Conservation (phyloP, 2,113 vertebrate species). For the Dromas ardeola region DNA sequence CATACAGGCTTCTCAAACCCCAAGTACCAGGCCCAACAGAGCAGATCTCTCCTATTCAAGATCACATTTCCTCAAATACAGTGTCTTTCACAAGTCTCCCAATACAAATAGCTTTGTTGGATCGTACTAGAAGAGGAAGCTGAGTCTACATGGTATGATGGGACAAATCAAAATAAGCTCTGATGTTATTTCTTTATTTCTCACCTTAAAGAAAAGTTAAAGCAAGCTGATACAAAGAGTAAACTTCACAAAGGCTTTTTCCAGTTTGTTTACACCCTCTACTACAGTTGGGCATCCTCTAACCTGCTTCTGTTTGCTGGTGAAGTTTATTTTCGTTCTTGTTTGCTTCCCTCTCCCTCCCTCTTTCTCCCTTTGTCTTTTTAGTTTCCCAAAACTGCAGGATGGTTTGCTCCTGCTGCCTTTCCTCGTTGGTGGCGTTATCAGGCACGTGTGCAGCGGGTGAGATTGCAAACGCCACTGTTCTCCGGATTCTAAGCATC, state of each 20-base stretch:
- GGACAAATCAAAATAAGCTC: not conserved
- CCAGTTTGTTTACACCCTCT: not conserved
- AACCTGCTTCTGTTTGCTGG: not conserved
- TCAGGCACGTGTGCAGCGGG: conserved; percentile 2
- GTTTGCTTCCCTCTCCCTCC: not conserved
- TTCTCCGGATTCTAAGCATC: conserved; percentile 80
- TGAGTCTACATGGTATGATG: not conserved
- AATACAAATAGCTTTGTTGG: not conserved
- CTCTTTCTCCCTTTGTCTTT: not conserved
- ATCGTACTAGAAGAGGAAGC: not conserved
- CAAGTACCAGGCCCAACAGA: not conserved
- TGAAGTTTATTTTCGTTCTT: not conserved
- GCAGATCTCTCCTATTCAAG: not conserved
- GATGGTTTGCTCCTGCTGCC: not conserved
- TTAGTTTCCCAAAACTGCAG: not conserved
- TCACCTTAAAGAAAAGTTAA: not conserved
- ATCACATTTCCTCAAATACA: not conserved
- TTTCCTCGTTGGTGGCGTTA: not conserved
- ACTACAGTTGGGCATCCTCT: not conserved
- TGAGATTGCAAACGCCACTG: conserved; percentile 45
- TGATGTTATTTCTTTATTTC: not conserved
- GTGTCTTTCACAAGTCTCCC: not conserved
- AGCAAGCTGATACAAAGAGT: not conserved
- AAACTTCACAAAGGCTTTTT: not conserved
- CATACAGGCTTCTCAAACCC: not conserved